These are phyloP conservation scores for Crotalus horridus DNA, from an alignment of 2,113 vertebrate species.

Conservation along the genomic window DNA sequence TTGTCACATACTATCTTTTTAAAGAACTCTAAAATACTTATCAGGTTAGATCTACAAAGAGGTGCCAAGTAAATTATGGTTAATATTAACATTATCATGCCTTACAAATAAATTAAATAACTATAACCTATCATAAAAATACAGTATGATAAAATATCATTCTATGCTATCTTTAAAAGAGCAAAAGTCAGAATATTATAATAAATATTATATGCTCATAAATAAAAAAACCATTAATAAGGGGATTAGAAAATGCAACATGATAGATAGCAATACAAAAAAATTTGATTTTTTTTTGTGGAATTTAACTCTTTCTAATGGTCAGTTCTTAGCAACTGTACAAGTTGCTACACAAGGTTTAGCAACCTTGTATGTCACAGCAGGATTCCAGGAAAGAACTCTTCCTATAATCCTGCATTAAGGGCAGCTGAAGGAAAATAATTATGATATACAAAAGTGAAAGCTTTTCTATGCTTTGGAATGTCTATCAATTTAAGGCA, in stretches of 20 bases:
- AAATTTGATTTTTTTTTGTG: not conserved
- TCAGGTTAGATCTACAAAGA: not conserved
- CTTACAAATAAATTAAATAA: not conserved
- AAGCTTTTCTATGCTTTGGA: not conserved
- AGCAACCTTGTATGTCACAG: not conserved
- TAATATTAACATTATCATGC: not conserved
- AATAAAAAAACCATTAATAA: not conserved
- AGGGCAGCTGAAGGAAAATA: not conserved
- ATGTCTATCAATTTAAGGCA: not conserved
- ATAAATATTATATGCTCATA: not conserved
- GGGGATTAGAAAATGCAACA: not conserved
- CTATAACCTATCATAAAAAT: not conserved
- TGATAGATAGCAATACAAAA: not conserved
- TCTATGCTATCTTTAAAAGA: not conserved
- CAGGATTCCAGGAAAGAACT: not conserved
- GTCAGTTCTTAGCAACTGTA: not conserved
- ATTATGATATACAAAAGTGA: not conserved
- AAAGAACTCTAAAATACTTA: not conserved
- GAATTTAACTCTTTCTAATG: not conserved
- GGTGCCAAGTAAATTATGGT: not conserved
- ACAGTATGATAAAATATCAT: not conserved
- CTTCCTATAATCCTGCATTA: not conserved
- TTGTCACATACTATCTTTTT: not conserved
- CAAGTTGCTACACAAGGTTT: not conserved
- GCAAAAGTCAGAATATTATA: not conserved